Base-by-base conservation (phyloP, 2,113 vertebrate species). In the Loxodonta africana region DNA sequence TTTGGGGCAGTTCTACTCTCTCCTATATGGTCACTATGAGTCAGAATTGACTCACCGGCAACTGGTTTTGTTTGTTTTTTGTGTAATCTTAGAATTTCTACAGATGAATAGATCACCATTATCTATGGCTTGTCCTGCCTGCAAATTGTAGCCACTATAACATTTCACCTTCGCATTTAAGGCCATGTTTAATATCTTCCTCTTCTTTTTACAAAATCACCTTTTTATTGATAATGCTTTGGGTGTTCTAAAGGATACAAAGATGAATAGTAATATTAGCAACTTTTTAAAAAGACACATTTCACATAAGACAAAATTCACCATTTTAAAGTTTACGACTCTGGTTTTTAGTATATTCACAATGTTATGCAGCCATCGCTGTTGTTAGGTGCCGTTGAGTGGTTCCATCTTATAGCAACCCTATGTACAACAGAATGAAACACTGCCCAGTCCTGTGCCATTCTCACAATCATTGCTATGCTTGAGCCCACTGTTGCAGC, bases 81-180 rank as follows among this genome's bases (percentile, higher is more conserved):
- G 7, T 48, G 30, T 85, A 37, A 44, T 81, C 37, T 92, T 92
- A 44, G 46, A 95, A 81, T 96, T 92, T 90, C 51, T 76, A 69
- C 6, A 83, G n/a, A 90, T 10, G 41, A 90, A 63, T 90, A 76
- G 85, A 88, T 77, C 53, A 51, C 5, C 62, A 41, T 94, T 62
- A 53, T 71, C 28, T 53, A 63, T 73, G 17, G 51, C 83, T 89
- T 88, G 3, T 94, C 83, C 60, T 83, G 10, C 41, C 67, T 90
- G 8, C 5, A 90, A 92, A 90, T 83, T 83, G 53, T 41, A 81
- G 91, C 71, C 69, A 91, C 8, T 51, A 8, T 48, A 91, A 89
- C 8, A 33, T 84, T 95, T 92, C 21, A 76, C 28, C 37, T 90
- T 92, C 71, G 41, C 65, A 76, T 67, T 94, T 96, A 91, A 90